phyloP scores from a whole-genome alignment of 2,888 invertebrate species.

The Ischnura elegans region DNA sequence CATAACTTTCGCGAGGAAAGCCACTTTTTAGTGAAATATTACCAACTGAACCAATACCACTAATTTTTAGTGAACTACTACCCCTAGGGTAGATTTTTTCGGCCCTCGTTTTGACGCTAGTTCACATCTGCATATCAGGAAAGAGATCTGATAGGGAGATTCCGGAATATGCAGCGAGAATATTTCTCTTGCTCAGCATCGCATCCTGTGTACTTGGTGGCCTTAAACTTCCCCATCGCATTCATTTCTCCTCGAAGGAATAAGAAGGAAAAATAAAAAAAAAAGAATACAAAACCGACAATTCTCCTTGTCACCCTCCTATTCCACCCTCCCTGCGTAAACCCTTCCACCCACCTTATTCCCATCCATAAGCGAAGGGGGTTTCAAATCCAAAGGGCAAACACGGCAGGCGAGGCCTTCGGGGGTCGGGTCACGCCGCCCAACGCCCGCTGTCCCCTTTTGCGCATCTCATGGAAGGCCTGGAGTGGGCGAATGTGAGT shows the following conservation, averaged over 20 bases:
- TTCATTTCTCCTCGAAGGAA: not conserved
- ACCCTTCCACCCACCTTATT: constrained; percentile 20
- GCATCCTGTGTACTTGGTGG: no score
- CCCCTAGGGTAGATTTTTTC: no score
- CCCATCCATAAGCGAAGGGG: constrained; percentile 61
- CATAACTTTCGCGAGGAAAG: no score
- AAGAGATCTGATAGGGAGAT: no score
- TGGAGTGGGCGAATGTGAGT: not conserved
- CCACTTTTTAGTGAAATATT: no score
- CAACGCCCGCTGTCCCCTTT: no score
- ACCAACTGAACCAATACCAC: no score
- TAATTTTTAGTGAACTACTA: no score
- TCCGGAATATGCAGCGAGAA: no score
- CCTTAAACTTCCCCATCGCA: not conserved
- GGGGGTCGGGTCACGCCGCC: not conserved
- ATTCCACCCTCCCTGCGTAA: not conserved
- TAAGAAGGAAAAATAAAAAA: not conserved
- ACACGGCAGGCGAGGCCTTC: constrained; percentile 29
- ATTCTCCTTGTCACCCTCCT: not conserved
- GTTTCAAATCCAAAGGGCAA: constrained; percentile 62
- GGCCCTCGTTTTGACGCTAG: no score
- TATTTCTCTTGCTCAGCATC: no score
- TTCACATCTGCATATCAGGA: no score
- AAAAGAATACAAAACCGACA: not conserved
- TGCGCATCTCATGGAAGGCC: not conserved